Percentiles rank a stretch among this genome's conserved stretches.
Conservation (phyloP, 2,113 vertebrate species). For the Eubucco bourcierii region DNA sequence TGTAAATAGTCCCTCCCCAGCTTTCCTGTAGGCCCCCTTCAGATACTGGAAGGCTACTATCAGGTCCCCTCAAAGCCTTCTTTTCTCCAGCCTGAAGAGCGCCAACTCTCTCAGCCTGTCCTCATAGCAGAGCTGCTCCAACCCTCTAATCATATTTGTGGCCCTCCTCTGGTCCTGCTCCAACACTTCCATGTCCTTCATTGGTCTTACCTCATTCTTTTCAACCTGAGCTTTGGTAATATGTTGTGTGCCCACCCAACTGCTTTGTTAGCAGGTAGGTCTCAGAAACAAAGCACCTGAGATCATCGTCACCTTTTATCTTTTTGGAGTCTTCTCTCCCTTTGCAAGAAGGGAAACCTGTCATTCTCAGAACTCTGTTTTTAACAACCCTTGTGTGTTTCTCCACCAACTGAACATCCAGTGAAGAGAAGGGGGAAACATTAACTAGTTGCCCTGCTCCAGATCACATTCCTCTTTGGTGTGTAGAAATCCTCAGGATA, state of each 20-base stretch:
- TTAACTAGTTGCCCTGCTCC: not conserved
- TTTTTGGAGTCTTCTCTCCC: not conserved
- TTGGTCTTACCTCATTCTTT: not conserved
- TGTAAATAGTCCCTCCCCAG: no score
- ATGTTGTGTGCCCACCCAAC: rapidly evolving
- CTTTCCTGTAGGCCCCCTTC: no score
- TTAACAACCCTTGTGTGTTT: not conserved
- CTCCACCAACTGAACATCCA: not conserved
- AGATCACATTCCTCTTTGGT: not conserved
- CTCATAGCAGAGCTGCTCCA: no score
- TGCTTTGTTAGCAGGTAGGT: not conserved
- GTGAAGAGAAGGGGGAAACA: not conserved
- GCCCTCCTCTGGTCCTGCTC: no score
- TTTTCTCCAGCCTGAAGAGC: no score
- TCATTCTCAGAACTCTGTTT: not conserved
- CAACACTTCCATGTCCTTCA: no score
- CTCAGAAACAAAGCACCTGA: not conserved
- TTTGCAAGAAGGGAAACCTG: not conserved
- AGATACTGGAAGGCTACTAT: no score
- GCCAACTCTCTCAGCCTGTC: no score
- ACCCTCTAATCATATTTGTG: no score
- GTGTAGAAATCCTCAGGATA: not conserved
- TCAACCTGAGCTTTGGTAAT: not conserved
- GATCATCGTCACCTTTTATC: not conserved
- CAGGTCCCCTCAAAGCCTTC: no score